Conservation (phyloP, 2,797 vertebrate genomes). For the Decapterus maruadsi region DNA sequence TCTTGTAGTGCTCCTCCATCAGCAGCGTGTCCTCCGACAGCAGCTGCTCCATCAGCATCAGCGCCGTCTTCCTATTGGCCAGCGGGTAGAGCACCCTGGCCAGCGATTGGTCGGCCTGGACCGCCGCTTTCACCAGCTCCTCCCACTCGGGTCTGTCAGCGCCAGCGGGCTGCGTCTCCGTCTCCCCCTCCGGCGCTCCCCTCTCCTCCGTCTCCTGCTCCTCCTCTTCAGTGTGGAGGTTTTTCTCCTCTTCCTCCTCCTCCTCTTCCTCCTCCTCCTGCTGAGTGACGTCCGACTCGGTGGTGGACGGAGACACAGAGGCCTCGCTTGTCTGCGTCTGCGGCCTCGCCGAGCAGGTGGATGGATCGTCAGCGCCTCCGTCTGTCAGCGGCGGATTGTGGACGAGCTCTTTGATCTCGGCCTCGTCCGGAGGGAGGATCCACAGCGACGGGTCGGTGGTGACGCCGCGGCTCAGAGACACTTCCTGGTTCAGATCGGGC, state of each 20-base stretch:
- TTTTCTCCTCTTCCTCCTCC: slow-evolving; percentile 43
- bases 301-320: slow-evolving; percentile 29
- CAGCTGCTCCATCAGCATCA: slow-evolving; percentile 94
- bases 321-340: slow-evolving; percentile 31
- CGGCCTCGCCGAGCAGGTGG: slow-evolving; percentile 24
- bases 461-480: slow-evolving; percentile 79
- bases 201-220: slow-evolving; percentile 32
- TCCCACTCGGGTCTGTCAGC: slow-evolving; percentile 75
- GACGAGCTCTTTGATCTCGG: slow-evolving; percentile 35
- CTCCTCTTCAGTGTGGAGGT: slow-evolving; percentile 34
- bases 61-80: slow-evolving; percentile 87
- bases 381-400: slow-evolving; percentile 32
- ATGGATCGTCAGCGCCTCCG: slow-evolving; percentile 30
- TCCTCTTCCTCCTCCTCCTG: slow-evolving; percentile 48
- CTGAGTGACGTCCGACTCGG: slow-evolving; percentile 52
- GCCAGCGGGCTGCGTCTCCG: slow-evolving; percentile 10
- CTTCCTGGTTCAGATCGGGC: slow-evolving; percentile 66
- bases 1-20: slow-evolving; percentile 90
- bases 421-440: slow-evolving; percentile 58
- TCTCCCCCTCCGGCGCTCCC: slow-evolving; percentile 62
- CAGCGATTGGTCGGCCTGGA: slow-evolving; percentile 88
- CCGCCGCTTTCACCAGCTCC: slow-evolving; percentile 88
- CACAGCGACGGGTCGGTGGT: slow-evolving; percentile 82
- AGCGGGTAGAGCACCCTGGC: slow-evolving; percentile 86
- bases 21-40: slow-evolving; percentile 88